These are phyloP conservation scores for Oncorhynchus kisutch DNA, from an alignment of 2,113 vertebrate species.

Conservation along the genomic window DNA sequence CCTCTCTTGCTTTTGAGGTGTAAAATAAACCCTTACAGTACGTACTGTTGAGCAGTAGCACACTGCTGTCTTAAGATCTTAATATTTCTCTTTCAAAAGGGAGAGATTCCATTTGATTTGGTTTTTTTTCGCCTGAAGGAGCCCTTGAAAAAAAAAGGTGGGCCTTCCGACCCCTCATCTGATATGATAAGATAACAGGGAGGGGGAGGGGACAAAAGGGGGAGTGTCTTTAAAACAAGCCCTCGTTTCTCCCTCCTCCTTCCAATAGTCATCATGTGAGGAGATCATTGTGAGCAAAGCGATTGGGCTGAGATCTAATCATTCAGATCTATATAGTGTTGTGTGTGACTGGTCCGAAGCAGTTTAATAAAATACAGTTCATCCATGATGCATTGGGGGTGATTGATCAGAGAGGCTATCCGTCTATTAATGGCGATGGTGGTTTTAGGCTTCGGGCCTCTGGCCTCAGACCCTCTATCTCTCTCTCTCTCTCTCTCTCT, in stretches of 20 bases:
- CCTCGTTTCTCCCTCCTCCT: not conserved
- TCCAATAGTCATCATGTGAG: not conserved
- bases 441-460: not conserved
- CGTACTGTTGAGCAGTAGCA: not conserved
- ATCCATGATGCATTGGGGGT: not conserved
- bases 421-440: not conserved
- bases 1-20: conserved; percentile 63
- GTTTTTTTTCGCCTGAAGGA: not conserved
- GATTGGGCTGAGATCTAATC: not conserved
- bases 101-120: not conserved
- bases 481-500: conserved; percentile 62
- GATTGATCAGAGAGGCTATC: not conserved
- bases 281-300: not conserved
- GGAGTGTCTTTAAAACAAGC: not conserved
- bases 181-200: conserved; percentile 70
- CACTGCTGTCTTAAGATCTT: not conserved
- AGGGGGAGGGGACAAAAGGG: conserved; percentile 72
- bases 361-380: not conserved
- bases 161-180: not conserved
- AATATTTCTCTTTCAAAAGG: not conserved
- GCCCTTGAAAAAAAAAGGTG: not conserved
- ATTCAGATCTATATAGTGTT: not conserved
- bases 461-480: conserved; percentile 51
- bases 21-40: conserved; percentile 5
- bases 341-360: not conserved